Conservation (phyloP, 1,140 invertebrate genomes). For the Euwallacea similis region DNA sequence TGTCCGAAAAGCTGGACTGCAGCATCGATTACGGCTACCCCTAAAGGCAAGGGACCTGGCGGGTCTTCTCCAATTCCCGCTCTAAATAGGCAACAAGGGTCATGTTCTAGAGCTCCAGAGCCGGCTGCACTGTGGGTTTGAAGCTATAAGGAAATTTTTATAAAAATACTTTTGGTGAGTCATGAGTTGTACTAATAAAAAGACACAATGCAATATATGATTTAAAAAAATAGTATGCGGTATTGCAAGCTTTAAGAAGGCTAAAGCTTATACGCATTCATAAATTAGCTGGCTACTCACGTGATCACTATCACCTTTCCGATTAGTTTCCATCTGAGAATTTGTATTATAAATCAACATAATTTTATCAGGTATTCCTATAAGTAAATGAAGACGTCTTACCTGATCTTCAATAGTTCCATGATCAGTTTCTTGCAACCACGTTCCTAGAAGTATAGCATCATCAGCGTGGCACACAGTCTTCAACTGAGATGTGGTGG, state of each 20-base stretch:
- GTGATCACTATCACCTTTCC: conserved; percentile 71
- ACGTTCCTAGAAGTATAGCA: conserved; percentile 82
- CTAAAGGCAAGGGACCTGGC: conserved; percentile 88
- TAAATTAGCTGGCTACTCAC: conserved; percentile 59
- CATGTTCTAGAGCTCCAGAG: conserved; percentile 94
- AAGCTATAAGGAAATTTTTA: conserved; percentile 61
- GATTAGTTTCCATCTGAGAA: conserved; percentile 73
- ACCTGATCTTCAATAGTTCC: conserved; percentile 97
- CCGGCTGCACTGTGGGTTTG: conserved; percentile 91
- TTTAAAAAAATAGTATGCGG: neutral
- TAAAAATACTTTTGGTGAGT: too few species aligned
- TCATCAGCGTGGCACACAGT: conserved; percentile 89
- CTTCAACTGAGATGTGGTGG: conserved; percentile 86
- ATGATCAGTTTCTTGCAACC: conserved; percentile 95
- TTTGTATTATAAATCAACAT: conserved; percentile 15
- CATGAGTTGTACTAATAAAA: neutral
- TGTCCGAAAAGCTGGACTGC: conserved; percentile 91
- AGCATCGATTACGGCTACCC: conserved; percentile 96
- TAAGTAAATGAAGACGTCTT: conserved; percentile 26
- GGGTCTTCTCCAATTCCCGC: conserved; percentile 55
- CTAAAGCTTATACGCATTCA: neutral
- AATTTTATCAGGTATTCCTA: neutral
- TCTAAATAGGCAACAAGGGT: conserved; percentile 80
- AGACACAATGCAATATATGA: neutral
- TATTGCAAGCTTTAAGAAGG: neutral